Base-by-base conservation (phyloP, 2,888 invertebrate species). In the Diachrysia chrysitis region DNA sequence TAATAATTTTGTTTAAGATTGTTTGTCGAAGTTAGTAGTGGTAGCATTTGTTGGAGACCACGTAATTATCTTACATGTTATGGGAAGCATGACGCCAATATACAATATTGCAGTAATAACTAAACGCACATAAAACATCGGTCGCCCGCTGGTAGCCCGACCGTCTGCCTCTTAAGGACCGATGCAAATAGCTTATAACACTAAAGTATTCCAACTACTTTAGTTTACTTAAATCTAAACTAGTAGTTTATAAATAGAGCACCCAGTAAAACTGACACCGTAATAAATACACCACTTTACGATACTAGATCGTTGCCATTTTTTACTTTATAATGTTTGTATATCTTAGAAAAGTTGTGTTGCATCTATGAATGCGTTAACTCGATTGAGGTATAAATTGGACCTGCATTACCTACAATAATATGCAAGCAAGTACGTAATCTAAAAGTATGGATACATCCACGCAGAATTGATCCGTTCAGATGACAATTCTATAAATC, bases 401-500 rank as follows among this genome's bases (percentile, higher is more conserved):
- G n/a, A 55, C 35, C 16, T 14, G 68, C 53, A 67, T 63, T 46
- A 56, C 35, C 64, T 61, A 66, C 60, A 58, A 64, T 76, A 65
- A 66, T 68, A 70, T 70, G 61, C 37, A 46, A 21, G 35, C 58
- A 65, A 62, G 59, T 62, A 66, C 51, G 54, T 63, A 69, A 63
- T 65, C 67, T 69, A 68, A 76, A 69, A 70, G 66, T 79, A 76
- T 60, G 56, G 67, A 73, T 69, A 74, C 80, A 82, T 75, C 69
- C 76, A 73, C 79, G 81, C 73, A 79, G 67, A 82, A 84, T 84
- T 84, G 81, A 85, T 81, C 79, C 81, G 81, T 86, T 69, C 70
- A 76, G 74, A 85, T 85, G 83, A 82, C 85, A 84, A 89, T 87
- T 79, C 81, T 81, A 93, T 94, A 93, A 93, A 94, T 94, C 93